These are phyloP conservation scores for Protodeltote pygarga DNA, from an alignment of 2,888 invertebrate genomes.

Conservation along the genomic window DNA sequence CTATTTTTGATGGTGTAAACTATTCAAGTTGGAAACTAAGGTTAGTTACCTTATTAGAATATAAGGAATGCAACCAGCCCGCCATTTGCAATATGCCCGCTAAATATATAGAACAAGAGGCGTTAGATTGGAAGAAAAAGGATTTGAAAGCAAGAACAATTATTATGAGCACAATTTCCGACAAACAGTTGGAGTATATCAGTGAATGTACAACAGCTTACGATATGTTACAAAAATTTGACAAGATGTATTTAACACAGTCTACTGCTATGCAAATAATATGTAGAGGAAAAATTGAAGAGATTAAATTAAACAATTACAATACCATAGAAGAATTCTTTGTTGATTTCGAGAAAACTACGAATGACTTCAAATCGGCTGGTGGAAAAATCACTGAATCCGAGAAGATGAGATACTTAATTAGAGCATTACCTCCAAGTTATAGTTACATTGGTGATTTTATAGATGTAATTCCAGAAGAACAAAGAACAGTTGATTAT, in stretches of 20 bases:
- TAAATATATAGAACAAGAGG: too few relatives aligned
- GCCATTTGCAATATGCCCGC: too few relatives aligned
- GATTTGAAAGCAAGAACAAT: constrained; percentile 40
- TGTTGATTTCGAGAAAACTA: constrained; percentile 43
- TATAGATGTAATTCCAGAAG: constrained; percentile 46
- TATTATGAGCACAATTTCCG: constrained; percentile 40
- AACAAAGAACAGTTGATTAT: constrained; percentile 47
- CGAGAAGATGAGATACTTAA: constrained; percentile 48
- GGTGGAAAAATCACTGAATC: constrained; percentile 41
- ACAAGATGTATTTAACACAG: constrained; percentile 44
- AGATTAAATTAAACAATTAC: constrained; percentile 45
- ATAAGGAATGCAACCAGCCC: constrained; percentile 42
- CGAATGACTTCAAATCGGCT: constrained; percentile 45
- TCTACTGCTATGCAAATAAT: constrained; percentile 48
- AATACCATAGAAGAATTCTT: constrained; percentile 43
- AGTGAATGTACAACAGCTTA: constrained; percentile 10
- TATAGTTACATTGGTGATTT: constrained; percentile 52
- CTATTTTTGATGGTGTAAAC: constrained; percentile 44
- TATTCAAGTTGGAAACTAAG: constrained; percentile 49
- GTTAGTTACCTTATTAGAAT: constrained; percentile 42
- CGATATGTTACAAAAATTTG: constrained; percentile 30
- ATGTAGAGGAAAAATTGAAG: constrained; percentile 47
- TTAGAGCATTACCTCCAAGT: constrained; percentile 44
- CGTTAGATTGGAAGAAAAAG: constrained; percentile 35
- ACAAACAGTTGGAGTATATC: constrained; percentile 48